Conservation (phyloP, 2,888 invertebrate genomes). For the Thera obeliscata region DNA sequence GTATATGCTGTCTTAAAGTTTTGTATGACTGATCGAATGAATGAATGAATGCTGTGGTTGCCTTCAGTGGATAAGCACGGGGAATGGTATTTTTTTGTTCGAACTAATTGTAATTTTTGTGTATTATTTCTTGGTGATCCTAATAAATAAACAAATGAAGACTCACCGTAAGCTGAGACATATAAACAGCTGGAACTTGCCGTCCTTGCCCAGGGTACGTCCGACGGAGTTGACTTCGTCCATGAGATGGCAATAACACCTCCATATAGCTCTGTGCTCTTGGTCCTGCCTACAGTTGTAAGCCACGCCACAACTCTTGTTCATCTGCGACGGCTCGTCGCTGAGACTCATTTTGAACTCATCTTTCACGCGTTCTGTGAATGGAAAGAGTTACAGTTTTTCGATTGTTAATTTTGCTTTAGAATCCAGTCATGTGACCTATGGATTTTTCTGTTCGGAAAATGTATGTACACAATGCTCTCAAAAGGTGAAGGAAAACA, state of each 20-base stretch:
- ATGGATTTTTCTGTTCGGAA: too few relatives aligned
- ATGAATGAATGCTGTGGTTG: too few relatives aligned
- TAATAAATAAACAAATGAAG: not conserved
- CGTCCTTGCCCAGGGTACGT: conserved; percentile 96
- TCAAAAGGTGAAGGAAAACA: too few relatives aligned
- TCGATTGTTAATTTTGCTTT: too few relatives aligned
- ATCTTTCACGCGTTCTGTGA: conserved; percentile 90
- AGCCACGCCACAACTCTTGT: conserved; percentile 66
- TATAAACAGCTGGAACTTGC: conserved; percentile 98
- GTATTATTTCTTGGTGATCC: too few relatives aligned
- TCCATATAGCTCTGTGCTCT: conserved; percentile 90
- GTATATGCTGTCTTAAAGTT: too few relatives aligned
- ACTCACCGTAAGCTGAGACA: conserved; percentile 95
- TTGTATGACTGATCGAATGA: too few relatives aligned
- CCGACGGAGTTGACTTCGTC: conserved; percentile 94
- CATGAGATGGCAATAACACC: conserved; percentile 94
- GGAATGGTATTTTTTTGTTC: too few relatives aligned
- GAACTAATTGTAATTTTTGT: too few relatives aligned
- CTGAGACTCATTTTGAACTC: conserved; percentile 90
- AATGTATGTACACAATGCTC: too few relatives aligned
- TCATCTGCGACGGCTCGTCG: conserved; percentile 80
- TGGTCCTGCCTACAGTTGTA: conserved; percentile 78
- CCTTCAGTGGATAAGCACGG: too few relatives aligned
- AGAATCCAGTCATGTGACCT: too few relatives aligned
- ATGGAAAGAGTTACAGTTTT: conserved; percentile 1